Base-by-base conservation (phyloP, 1,140 invertebrate genomes). In the Drosophila aff. region DNA sequence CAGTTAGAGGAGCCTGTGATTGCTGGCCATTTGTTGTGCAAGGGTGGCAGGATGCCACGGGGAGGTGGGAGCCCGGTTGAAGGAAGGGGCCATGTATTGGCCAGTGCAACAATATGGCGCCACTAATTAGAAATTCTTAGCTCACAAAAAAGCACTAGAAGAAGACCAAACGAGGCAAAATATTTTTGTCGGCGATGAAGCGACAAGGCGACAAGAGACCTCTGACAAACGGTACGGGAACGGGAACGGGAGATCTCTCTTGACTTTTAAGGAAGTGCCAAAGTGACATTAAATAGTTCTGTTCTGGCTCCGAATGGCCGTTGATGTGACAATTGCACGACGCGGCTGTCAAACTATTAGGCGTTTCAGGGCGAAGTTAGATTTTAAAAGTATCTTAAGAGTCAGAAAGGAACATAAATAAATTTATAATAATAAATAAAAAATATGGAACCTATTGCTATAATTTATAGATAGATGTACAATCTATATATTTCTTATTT, bases 201-300 rank as follows among this genome's bases (percentile, higher is more conserved):
- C 69, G 76, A 76, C 62, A 74, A 66, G 61, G 73, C 60, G 69
- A 76, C 73, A 69, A 69, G 68, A 72, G 65, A 72, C 26, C 67
- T 55, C 64, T 41, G 64, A 72, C 64, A 72, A 58, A 49, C 50
- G 65, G 50, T 58, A 63, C 33, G 21, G 44, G 11, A 47, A 69
- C 33, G 58, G 64, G 53, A 74, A 65, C 40, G 58, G 79, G 62
- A 60, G 67, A 77, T 82, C 77, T 64, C 69, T 77, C 64, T 73
- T 68, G 57, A 81, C 83, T 71, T 89, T 89, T 89, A 90, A 90
- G 85, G 85, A 89, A 90, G 85, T 90, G 85, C 85, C 85, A 89
- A 89, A 90, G 85, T 89, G 85, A 90, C 85, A 82, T 89, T 89
- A 89, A 89, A 89, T 89, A 90, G 84, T 89, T 89, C 77, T 89